A percentile compares a stretch with the other conserved stretches of the same genome.
phyloP scores from a whole-genome alignment of 2,113 vertebrate species.

The Malurus alboscapulatus region DNA sequence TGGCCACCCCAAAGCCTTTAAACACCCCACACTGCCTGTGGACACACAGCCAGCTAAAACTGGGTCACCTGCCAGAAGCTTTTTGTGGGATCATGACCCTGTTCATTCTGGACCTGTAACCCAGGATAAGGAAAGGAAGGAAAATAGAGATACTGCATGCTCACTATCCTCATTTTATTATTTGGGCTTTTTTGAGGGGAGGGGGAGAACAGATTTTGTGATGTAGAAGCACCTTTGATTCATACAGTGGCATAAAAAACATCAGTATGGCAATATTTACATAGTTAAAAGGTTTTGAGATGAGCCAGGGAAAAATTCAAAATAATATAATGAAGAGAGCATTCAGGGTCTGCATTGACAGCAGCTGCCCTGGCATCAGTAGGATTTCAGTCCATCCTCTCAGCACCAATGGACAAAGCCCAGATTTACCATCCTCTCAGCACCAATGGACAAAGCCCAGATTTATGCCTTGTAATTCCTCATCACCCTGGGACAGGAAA shows the following conservation, averaged over 20 bases:
- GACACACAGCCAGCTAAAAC: neutral
- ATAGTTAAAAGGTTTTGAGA: neutral
- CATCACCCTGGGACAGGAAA: neutral
- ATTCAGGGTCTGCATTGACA: neutral
- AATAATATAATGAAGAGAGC: neutral
- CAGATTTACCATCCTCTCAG: neutral
- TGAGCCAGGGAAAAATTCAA: neutral
- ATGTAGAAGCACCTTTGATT: neutral
- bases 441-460: neutral
- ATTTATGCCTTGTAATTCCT: neutral
- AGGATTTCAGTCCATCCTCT: neutral
- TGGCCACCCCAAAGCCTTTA: neutral
- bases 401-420: neutral
- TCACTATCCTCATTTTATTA: neutral
- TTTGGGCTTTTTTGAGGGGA: rapidly evolving
- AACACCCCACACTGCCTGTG: neutral
- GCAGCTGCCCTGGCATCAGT: neutral
- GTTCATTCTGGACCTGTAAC: neutral
- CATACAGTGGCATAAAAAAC: neutral
- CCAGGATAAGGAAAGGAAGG: neutral
- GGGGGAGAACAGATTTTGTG: neutral
- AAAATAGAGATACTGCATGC: neutral
- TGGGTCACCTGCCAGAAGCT: neutral
- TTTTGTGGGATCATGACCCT: neutral
- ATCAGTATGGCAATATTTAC: neutral